These are phyloP conservation scores for Galagoides demidoff DNA, from an alignment of 2,797 vertebrate genomes.

Conservation along the genomic window DNA sequence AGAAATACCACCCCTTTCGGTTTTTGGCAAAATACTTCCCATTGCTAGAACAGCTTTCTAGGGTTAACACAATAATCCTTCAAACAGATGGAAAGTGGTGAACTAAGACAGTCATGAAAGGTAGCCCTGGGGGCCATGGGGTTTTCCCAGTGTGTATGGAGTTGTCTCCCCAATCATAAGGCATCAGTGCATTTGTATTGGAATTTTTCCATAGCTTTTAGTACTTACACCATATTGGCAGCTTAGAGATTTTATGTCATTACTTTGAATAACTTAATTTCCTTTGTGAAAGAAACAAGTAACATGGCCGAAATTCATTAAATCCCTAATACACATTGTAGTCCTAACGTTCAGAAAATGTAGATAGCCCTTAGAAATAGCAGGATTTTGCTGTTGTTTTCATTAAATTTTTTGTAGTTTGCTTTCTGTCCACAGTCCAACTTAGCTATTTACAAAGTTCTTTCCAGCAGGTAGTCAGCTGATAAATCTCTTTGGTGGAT, in stretches of 20 bases:
- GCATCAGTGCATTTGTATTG: slow-evolving; percentile 19
- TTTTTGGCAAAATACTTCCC: background rate
- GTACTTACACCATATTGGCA: background rate
- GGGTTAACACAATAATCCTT: background rate
- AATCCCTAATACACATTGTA: background rate
- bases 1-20: background rate
- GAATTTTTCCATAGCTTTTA: background rate
- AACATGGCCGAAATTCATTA: background rate
- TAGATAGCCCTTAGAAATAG: background rate
- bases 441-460: background rate
- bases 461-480: background rate
- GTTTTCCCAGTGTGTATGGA: background rate
- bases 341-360: background rate
- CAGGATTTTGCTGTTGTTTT: background rate
- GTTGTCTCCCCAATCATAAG: background rate
- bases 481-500: background rate
- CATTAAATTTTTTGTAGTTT: background rate
- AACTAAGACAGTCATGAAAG: background rate
- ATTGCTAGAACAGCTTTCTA: background rate
- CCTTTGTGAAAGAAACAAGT: background rate
- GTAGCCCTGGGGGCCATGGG: background rate
- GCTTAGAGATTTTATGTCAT: background rate
- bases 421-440: background rate
- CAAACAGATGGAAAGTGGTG: background rate
- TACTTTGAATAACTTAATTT: slow-evolving; percentile 14